Conservation (phyloP, 2,113 vertebrate genomes). For the Cryptotis parvus region DNA sequence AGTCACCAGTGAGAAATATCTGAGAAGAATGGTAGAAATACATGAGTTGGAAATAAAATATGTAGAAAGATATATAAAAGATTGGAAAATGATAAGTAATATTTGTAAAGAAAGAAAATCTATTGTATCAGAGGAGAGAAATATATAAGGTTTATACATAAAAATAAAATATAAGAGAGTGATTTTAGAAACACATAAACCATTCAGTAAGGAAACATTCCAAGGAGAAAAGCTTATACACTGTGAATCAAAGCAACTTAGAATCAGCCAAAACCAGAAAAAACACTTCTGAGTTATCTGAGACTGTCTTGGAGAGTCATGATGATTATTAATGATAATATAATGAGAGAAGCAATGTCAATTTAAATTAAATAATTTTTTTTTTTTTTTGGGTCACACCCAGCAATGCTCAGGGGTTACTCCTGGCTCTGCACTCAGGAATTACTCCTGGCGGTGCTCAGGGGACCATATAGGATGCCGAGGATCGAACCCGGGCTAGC, state of each 20-base stretch:
- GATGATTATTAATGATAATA: not conserved
- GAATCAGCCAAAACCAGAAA: not conserved
- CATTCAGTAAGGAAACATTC: conserved; percentile 31
- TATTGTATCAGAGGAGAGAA: not conserved
- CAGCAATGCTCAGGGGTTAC: too few relatives aligned
- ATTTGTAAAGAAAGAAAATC: not conserved
- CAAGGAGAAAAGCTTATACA: conserved; percentile 12
- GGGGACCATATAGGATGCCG: too few relatives aligned
- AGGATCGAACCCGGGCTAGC: too few relatives aligned
- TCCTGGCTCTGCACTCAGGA: too few relatives aligned
- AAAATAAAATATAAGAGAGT: conserved; percentile 27
- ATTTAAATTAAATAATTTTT: not conserved
- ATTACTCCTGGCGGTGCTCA: too few relatives aligned
- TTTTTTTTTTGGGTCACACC: too few relatives aligned
- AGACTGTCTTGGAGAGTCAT: not conserved
- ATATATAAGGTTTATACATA: not conserved
- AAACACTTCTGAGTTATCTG: not conserved
- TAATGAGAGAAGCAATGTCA: not conserved
- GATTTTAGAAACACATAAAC: conserved; percentile 19
- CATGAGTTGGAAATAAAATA: not conserved
- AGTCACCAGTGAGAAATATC: not conserved
- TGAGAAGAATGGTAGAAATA: conserved; percentile 16
- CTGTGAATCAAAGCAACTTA: not conserved
- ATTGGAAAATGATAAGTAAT: not conserved
- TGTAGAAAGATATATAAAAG: conserved; percentile 37